Conservation (phyloP, 2,113 vertebrate genomes). For the Ptychochromis oligacanthus region DNA sequence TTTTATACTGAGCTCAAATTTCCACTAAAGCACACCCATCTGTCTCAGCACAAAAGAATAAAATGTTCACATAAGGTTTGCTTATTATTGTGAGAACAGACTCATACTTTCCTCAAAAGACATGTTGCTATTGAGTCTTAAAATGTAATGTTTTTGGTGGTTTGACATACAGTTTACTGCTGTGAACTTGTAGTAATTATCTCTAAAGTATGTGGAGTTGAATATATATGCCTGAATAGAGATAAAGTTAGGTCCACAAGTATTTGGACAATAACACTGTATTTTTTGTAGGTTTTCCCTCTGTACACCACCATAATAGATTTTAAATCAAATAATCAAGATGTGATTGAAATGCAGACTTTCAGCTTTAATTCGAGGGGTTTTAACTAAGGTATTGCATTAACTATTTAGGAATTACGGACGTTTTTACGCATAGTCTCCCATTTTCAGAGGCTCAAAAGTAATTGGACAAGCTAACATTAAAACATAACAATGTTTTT, state of each 20-base stretch:
- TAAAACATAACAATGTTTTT: neutral
- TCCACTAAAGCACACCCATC: neutral
- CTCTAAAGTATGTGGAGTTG: neutral
- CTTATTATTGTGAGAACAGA: neutral
- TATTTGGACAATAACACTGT: no score
- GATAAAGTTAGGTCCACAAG: no score
- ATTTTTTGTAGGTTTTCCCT: no score
- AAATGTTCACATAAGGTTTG: neutral
- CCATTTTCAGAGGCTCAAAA: no score
- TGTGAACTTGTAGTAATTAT: neutral
- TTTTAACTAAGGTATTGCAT: no score
- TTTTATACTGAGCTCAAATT: neutral
- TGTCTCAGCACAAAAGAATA: neutral
- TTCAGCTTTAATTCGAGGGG: no score
- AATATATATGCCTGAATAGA: neutral
- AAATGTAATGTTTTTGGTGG: neutral
- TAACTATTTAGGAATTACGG: no score
- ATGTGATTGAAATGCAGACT: no score
- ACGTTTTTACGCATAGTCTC: no score
- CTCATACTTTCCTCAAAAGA: neutral
- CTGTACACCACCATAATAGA: no score
- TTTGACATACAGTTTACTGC: neutral
- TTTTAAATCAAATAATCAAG: no score
- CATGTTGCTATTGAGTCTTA: neutral
- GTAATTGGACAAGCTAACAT: neutral